Evolutionary conservation across 2,888 invertebrate species (phyloP), one percentile per base, ranked within the genome.

Genomic region (Doris montereyensis): DNA sequence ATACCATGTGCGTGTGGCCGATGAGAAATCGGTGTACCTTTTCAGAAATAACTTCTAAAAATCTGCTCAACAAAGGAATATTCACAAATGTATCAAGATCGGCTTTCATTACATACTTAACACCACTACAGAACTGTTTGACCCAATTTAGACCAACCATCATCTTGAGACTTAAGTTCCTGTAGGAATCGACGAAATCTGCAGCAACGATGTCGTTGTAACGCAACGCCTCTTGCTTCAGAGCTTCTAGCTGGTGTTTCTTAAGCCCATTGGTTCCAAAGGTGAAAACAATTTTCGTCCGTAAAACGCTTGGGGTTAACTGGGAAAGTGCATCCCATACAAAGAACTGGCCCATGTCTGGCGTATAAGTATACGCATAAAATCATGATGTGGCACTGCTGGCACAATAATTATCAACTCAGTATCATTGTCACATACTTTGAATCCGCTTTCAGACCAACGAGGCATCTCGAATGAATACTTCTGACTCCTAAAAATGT

Each of bases 341-440:
- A 78, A 60, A 30, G 80, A 81, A 8, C 81, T 80, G 1, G 84
- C 84, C 79, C 85, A 85, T 3, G 85, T 84, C n/a, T 80, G 68
- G 13, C 86, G 81, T 21, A 86, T 84, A 0, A 82, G 82, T 8
- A 83, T 60, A 28, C 86, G 80, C 1, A 81, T 74, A 17, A 77
- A 65, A 10, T 26, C 13, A 32, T 85, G 81, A 1, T 81, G 76
- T 4, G 80, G 82, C 10, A 82, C 71, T 0, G 85, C 82, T 1
- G 85, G 85, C 0, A 86, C 81, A 17, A 85, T 60, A 5, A 86
- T 81, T 1, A 86, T 71, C 62, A 86, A 68, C 41, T 81, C 72
- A 3, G 72, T 72, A n/a, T 72, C 52, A 1, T 24, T 62, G 32
- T 2, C 21, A 26, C 62, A 75, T 32, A 77, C 35, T 13, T 24